Evolutionary conservation across 2,888 invertebrate species (phyloP).

Genomic region (Odontomyia ornata): DNA sequence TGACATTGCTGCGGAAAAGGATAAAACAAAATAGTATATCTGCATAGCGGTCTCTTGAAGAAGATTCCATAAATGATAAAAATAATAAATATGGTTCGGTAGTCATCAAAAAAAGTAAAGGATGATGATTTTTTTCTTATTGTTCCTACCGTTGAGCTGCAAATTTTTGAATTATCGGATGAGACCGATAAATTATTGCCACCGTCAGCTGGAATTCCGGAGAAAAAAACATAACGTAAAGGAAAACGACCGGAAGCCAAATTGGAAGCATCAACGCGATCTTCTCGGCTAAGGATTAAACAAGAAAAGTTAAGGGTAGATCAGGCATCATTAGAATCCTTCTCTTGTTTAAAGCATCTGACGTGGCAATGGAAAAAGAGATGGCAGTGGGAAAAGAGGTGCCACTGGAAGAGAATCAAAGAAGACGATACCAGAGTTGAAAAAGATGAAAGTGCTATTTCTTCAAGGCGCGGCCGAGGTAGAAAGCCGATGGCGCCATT

Average conservation of each 20-base stretch:
- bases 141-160: conserved; percentile 7
- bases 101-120: too few relatives aligned
- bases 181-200: conserved; percentile 49
- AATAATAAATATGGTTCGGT: too few relatives aligned
- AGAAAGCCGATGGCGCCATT: conserved; percentile 15
- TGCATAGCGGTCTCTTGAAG: too few relatives aligned
- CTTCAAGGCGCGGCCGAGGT: neutral
- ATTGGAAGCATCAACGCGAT: conserved; percentile 25
- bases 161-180: conserved; percentile 43
- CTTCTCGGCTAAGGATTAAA: conserved; percentile 32
- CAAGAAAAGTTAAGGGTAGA: conserved; percentile 37
- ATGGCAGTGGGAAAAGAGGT: neutral
- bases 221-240: conserved; percentile 41
- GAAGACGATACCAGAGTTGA: conserved; percentile 5
- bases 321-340: neutral
- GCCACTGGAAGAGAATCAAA: neutral
- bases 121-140: conserved; percentile 41
- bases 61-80: too few relatives aligned
- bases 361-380: conserved; percentile 31
- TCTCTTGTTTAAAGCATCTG: too few relatives aligned
- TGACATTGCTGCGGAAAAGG: too few relatives aligned
- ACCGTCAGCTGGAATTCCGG: conserved; percentile 37
- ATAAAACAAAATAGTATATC: too few relatives aligned
- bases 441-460: neutral
- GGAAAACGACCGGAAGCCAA: conserved; percentile 27